phyloP scores from a whole-genome alignment of 2,797 vertebrate species.

The Pangasius larnaudii region DNA sequence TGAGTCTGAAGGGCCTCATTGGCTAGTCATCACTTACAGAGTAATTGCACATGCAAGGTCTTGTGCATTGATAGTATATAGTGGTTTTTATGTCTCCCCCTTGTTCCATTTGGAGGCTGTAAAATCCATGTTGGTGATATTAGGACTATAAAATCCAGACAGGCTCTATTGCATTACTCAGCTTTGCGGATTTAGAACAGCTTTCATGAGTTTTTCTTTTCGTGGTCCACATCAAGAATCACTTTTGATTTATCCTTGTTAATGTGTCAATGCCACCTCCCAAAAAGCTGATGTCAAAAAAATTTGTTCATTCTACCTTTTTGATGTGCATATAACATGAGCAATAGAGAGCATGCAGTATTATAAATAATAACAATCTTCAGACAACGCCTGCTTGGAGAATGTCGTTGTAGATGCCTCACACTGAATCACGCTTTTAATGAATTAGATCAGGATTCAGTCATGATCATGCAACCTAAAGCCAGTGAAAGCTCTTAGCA shows the following conservation, averaged over 20 bases:
- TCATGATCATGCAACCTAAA: not conserved
- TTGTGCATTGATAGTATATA: conserved; percentile 46
- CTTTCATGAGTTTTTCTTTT: conserved; percentile 11
- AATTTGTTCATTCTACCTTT: not conserved
- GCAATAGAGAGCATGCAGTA: not conserved
- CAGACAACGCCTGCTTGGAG: not conserved
- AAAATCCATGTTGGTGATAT: conserved; percentile 57
- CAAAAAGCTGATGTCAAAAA: not conserved
- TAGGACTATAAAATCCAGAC: conserved; percentile 61
- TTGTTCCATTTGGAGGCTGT: conserved; percentile 50
- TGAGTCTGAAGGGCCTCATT: conserved; percentile 43
- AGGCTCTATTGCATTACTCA: conserved; percentile 21
- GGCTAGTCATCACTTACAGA: conserved; percentile 38
- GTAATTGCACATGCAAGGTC: conserved; percentile 45
- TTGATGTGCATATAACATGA: not conserved
- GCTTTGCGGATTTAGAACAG: conserved; percentile 31
- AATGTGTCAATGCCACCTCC: not conserved
- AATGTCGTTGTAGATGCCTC: not conserved
- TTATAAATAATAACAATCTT: not conserved
- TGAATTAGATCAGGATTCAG: not conserved
- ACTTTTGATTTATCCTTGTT: not conserved
- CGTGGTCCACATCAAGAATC: not conserved
- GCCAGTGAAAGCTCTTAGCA: not conserved
- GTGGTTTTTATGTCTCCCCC: conserved; percentile 56
- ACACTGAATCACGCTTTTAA: not conserved